phyloP scores from a whole-genome alignment of 2,797 vertebrate genomes.

The Paratrypauchen microcephalus region DNA sequence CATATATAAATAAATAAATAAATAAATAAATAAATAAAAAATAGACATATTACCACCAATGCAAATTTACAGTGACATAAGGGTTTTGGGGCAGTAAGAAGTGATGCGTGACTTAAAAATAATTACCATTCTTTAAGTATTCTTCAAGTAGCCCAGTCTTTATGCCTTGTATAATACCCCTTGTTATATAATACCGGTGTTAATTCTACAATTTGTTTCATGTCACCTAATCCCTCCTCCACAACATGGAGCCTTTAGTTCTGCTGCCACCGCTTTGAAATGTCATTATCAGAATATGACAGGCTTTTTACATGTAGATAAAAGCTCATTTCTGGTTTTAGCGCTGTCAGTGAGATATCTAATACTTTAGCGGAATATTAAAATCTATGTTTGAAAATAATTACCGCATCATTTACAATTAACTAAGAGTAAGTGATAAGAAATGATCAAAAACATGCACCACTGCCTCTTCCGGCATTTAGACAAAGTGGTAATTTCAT shows the following conservation, averaged over 20 bases:
- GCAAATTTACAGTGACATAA: not conserved
- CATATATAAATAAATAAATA: not conserved
- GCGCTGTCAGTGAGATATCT: constrained; percentile 9
- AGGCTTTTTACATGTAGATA: not conserved
- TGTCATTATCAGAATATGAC: constrained; percentile 26
- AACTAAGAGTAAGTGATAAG: constrained; percentile 5
- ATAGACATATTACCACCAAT: not conserved
- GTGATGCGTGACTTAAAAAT: not conserved
- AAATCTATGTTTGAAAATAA: constrained; percentile 5
- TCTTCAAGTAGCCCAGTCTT: not conserved
- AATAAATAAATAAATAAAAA: not conserved
- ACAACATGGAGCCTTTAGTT: constrained; percentile 1
- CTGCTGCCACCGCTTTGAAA: constrained; percentile 23
- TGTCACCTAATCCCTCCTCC: constrained; percentile 4
- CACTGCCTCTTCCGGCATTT: not conserved
- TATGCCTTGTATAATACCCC: not conserved
- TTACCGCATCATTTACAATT: constrained; percentile 11
- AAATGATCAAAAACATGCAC: constrained; percentile 7
- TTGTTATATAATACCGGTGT: not conserved
- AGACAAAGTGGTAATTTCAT: not conserved
- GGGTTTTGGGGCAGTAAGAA: not conserved
- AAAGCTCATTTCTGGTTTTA: constrained; percentile 19
- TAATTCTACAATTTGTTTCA: not conserved
- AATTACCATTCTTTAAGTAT: not conserved
- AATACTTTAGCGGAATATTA: constrained; percentile 11